Evolutionary conservation across 92 coral and sea anemone genomes (phyloP), one percentile per base, ranked within the genome.

Genomic region (Micromussa lordhowensis): DNA sequence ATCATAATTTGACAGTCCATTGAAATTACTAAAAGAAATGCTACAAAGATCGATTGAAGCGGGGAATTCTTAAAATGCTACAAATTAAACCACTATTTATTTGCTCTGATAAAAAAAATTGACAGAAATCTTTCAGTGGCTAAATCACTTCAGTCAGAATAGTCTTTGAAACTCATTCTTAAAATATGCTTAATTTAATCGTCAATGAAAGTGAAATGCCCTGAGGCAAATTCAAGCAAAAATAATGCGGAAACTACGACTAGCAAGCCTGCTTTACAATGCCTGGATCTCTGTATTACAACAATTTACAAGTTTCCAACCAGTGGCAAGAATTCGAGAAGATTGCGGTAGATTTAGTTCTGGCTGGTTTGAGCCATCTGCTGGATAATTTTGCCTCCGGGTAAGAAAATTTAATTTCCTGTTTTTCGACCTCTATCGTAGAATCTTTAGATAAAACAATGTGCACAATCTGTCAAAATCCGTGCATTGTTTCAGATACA

Each of bases 361-460:
- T 7, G 22, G 59, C 64, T 49, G 66, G 34, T 77, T 64, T 21
- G 16, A 63, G 68, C 83, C 89, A 86, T 31, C 75, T 86, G 89
- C 64, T 34, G 16, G 34, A 1, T 3, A 30, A 86, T 32, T 59
- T 44, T 86, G 89, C 89, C 89, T 19, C 3, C 10, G 83, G 89
- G 76, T 59, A 64, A 3, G 15, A 16, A 77, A 86, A 86, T 77
- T 86, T 86, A 86, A 86, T 86, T 77, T 86, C 89, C 89, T 77
- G 89, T 77, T 61, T 77, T 77, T 63, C 66, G 66, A 68, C 34
- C 30, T 78, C 64, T 13, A 58, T 86, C 66, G 57, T 10, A 63
- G 22, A 85, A 77, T 61, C 76, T 35, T 48, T 44, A 30, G 49
- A 28, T 8, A 15, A 86, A 74, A 86, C 68, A 77, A 49, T 63